Evolutionary conservation across 1,140 invertebrate species (phyloP).

Genomic region (Eumaeus atala): DNA sequence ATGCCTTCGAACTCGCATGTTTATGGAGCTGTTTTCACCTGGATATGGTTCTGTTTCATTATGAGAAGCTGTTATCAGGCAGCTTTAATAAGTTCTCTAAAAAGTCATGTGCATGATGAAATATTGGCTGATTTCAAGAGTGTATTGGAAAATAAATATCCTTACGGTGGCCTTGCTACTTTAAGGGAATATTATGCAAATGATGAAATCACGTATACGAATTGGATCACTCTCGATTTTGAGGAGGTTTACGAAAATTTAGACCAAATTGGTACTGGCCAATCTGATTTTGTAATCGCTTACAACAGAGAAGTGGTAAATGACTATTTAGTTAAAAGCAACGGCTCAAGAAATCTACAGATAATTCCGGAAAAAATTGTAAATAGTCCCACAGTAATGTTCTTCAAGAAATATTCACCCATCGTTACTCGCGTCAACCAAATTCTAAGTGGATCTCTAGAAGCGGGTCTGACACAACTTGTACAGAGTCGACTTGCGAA

Average conservation of each 20-base stretch:
- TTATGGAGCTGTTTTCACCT: slow-evolving; percentile 29
- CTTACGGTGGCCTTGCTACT: slow-evolving; percentile 35
- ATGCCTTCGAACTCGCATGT: slow-evolving; percentile 31
- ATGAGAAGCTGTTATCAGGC: slow-evolving; percentile 44
- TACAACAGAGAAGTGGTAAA: slow-evolving; percentile 40
- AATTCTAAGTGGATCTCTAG: slow-evolving; percentile 31
- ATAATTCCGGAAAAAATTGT: slow-evolving; percentile 46
- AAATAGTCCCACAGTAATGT: slow-evolving; percentile 47
- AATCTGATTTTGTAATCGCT: slow-evolving; percentile 40
- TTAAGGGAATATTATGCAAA: slow-evolving; percentile 39
- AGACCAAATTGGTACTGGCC: slow-evolving; percentile 33
- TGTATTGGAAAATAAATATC: slow-evolving; percentile 25
- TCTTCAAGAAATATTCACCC: slow-evolving; percentile 42
- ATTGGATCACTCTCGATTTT: slow-evolving; percentile 33
- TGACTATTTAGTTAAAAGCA: slow-evolving; percentile 30
- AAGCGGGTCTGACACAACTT: slow-evolving; percentile 41
- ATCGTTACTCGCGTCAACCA: slow-evolving; percentile 29
- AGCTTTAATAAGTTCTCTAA: slow-evolving; percentile 37
- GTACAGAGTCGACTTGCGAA: slow-evolving; percentile 26
- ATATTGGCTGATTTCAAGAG: slow-evolving; percentile 29
- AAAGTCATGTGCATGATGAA: slow-evolving; percentile 29
- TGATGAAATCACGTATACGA: slow-evolving; percentile 32
- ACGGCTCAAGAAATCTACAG: slow-evolving; percentile 33
- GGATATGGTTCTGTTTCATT: slow-evolving; percentile 49
- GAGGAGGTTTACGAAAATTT: slow-evolving; percentile 22